Evolutionary conservation across 2,113 vertebrate species (phyloP).

Genomic region (Anguilla rostrata): DNA sequence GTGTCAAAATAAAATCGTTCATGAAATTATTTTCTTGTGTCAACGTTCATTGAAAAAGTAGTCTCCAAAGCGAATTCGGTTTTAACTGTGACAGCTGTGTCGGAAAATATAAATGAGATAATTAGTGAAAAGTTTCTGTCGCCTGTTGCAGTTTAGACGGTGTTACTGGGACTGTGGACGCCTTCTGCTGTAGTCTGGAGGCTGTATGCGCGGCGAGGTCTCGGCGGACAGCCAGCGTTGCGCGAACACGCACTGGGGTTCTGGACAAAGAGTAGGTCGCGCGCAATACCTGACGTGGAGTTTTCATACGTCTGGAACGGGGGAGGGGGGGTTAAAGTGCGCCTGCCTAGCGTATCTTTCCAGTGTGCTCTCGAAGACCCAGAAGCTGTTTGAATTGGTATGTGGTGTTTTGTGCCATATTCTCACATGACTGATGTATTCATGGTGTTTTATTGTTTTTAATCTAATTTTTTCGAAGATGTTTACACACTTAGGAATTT

Average conservation of each 20-base stretch:
- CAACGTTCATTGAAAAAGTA: not conserved
- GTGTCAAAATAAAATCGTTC: not conserved
- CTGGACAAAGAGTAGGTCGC: conserved; percentile 69
- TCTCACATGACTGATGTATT: not conserved
- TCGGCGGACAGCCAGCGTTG: conserved; percentile 56
- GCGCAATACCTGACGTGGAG: conserved; percentile 69
- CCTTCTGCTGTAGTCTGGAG: not conserved
- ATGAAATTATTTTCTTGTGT: not conserved
- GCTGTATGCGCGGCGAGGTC: conserved; percentile 48
- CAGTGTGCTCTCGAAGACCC: not conserved
- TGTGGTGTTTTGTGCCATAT: not conserved
- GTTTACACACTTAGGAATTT: not conserved
- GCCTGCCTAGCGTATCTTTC: not conserved
- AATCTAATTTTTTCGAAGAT: not conserved
- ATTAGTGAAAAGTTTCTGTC: not conserved
- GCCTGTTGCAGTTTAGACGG: conserved; percentile 9
- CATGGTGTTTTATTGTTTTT: not conserved
- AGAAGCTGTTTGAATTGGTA: not conserved
- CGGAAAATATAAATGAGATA: not conserved
- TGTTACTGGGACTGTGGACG: not conserved
- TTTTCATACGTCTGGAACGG: conserved; percentile 28
- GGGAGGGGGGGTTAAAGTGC: conserved; percentile 44
- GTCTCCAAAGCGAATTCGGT: not conserved
- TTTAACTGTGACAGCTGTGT: not conserved
- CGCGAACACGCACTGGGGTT: conserved; percentile 50